Base-by-base conservation (phyloP, 1,140 invertebrate species). In the Drosophila cardini region DNA sequence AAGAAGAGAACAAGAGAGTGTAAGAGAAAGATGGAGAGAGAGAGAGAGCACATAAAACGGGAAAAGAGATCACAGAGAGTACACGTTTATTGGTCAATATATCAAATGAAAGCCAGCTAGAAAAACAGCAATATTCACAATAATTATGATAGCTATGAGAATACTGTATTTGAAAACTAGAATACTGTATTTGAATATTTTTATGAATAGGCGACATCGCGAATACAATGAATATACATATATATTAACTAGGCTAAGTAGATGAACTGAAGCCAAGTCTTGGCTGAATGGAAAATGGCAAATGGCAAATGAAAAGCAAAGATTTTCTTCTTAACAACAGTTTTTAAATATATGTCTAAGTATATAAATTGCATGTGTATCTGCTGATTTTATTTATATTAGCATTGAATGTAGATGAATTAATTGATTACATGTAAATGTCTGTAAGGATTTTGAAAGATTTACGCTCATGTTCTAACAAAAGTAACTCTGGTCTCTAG, bases 51-150 rank as follows among this genome's bases (percentile, higher is more conserved):
- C 71, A 89, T 80, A 84, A 90, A 80, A 80, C 53, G 84, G 85
- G 83, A 89, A 89, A 72, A 89, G 71, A 89, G 80, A 89, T 89
- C 84, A 89, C 84, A 89, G 52, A 74, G 57, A 74, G 57, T 71
- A 80, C 63, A 90, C 84, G 63, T 84, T 89, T 87, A 89, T 83
- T 86, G 63, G 67, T 70, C 75, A 69, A 73, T 73, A 76, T 57
- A 58, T 72, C 46, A 58, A 15, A 38, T 10, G 36, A 63, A 79
- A 79, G 60, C 70, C 65, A 58, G 72, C 79, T 78, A 75, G 52
- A 43, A 26, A 26, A 76, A 69, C 63, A 83, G 78, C 57, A 50
- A 71, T 52, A 46, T 55, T 76, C 48, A 72, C 50, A 34, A 21
- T 34, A 53, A 53, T 53, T 53, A 32, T 52, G 36, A 61, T 55